Percentiles rank a stretch among this genome's conserved stretches.
Conservation (phyloP, 2,888 invertebrate genomes). For the Herminia tarsipennalis region DNA sequence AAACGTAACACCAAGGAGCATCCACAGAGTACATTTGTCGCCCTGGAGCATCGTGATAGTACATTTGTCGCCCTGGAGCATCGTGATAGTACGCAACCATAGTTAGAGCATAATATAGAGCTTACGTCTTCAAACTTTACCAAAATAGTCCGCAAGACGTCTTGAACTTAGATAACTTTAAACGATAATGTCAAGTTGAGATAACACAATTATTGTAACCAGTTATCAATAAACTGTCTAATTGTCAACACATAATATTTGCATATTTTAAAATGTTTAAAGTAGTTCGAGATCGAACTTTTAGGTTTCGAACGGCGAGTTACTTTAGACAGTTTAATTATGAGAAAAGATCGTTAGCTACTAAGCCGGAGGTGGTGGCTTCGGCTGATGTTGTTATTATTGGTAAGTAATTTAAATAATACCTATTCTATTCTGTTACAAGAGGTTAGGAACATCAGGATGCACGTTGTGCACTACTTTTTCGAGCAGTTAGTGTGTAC, state of each 20-base stretch:
- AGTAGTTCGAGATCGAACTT: slow-evolving; percentile 59
- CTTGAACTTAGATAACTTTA: slow-evolving; percentile 48
- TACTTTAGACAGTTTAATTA: slow-evolving; percentile 57
- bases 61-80: too few species aligned
- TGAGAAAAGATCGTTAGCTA: slow-evolving; percentile 51
- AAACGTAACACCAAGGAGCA: too few species aligned
- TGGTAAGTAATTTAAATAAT: slow-evolving; percentile 87
- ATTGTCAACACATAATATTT: slow-evolving; percentile 15
- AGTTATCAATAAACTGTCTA: slow-evolving; percentile 23
- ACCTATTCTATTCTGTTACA: too few species aligned
- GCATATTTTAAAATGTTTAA: slow-evolving; percentile 62
- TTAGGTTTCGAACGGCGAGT: slow-evolving; percentile 55
- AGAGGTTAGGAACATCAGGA: too few species aligned
- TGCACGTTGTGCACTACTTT: too few species aligned
- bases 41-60: too few species aligned
- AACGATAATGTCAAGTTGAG: slow-evolving; percentile 22
- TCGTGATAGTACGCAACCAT: too few species aligned
- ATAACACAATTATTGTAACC: slow-evolving; percentile 10
- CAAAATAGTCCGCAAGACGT: slow-evolving; percentile 19
- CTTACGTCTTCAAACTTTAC: too few species aligned
- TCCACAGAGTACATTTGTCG: too few species aligned
- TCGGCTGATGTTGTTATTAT: slow-evolving; percentile 92
- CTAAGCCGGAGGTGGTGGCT: slow-evolving; percentile 63
- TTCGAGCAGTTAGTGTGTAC: too few species aligned
- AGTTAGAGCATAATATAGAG: too few species aligned